phyloP scores from a whole-genome alignment of 2,113 vertebrate genomes.

The Psilopsiagon aymara region DNA sequence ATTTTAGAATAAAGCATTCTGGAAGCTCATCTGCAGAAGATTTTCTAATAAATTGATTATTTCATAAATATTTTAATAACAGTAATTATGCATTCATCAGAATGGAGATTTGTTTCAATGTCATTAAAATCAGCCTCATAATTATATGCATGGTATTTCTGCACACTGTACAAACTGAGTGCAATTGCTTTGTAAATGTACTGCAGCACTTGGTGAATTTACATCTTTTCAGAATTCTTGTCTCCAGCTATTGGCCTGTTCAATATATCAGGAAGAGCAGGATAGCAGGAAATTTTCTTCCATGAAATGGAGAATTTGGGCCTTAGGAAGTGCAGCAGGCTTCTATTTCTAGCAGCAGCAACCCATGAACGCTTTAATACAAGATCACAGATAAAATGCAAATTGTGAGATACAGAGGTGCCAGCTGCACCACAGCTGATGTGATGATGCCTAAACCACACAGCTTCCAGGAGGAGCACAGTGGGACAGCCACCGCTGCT shows the following conservation, averaged over 20 bases:
- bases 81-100: constrained; percentile 30
- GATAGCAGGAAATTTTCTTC: neutral
- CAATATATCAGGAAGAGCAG: fast-evolving
- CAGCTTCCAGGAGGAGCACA: too few species aligned
- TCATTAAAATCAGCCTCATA: neutral
- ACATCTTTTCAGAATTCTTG: neutral
- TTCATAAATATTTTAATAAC: constrained; percentile 29
- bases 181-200: neutral
- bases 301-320: neutral
- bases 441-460: fast-evolving
- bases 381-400: neutral
- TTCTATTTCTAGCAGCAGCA: neutral
- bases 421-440: neutral
- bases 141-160: neutral
- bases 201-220: neutral
- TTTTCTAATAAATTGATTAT: constrained; percentile 21
- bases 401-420: neutral
- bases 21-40: neutral
- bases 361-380: too few species aligned
- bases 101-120: neutral
- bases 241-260: neutral
- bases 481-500: neutral
- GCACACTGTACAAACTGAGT: neutral
- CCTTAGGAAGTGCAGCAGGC: neutral
- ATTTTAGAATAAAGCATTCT: neutral